A percentile compares a stretch with the other conserved stretches of the same genome.
Conservation (phyloP, 2,797 vertebrate species). For the Acropternis orthonyx region DNA sequence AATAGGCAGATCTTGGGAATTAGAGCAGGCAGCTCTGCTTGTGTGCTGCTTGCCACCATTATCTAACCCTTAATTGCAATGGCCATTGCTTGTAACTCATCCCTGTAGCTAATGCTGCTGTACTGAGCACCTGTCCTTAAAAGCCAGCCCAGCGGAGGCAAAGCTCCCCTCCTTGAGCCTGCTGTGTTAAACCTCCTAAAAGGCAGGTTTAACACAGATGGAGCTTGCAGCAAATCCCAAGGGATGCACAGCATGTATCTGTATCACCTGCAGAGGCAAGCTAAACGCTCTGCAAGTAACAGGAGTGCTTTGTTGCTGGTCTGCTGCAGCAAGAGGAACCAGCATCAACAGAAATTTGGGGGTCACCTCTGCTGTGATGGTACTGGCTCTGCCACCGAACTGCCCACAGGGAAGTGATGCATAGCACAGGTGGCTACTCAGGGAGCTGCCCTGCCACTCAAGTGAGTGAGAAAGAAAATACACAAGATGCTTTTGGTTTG, state of each 20-base stretch:
- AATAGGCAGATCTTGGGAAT: neutral
- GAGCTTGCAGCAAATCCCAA: neutral
- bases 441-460: neutral
- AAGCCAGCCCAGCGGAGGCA: accelerated
- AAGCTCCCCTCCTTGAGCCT: neutral
- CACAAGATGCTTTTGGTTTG: neutral
- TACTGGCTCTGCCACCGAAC: neutral
- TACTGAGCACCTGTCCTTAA: neutral
- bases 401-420: neutral
- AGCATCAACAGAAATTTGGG: accelerated
- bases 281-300: accelerated
- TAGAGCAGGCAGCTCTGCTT: neutral
- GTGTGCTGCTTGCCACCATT: neutral
- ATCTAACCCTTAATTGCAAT: neutral
- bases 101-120: neutral
- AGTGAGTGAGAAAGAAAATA: neutral
- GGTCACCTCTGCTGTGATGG: accelerated
- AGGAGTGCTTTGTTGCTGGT: neutral
- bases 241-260: neutral
- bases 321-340: neutral
- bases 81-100: neutral
- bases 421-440: accelerated
- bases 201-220: neutral
- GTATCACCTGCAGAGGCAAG: accelerated
- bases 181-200: neutral